Evolutionary conservation across 2,797 vertebrate genomes (phyloP), one percentile per base, ranked within the genome.

Genomic region (Gallirallus australis): DNA sequence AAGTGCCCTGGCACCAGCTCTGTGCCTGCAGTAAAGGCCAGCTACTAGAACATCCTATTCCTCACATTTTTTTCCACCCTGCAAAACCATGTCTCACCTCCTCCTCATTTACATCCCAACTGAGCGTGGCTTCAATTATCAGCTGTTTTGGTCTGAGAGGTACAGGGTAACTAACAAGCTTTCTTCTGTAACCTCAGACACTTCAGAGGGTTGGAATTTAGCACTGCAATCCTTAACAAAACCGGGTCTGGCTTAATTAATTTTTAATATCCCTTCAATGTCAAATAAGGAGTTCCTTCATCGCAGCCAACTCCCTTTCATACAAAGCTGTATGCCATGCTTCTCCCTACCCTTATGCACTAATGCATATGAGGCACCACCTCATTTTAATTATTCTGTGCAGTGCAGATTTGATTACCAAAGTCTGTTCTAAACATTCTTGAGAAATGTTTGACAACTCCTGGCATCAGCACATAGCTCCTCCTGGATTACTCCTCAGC

Each of bases 401-500:
- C 31, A 76, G 42, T 9, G 33, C 37, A 80, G 52, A 19, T 83
- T 33, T 54, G 40, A 35, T 60, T 40, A 76, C 53, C 45, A 66
- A 50, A 59, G 42, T 12, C 50, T 56, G 31, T 69, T 42, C 52
- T 30, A 35, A 7, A 28, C 35, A 42, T 42, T 30, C 61, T 63
- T 48, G 42, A 86, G 72, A 89, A 75, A 47, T 4, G 7, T 42
- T 64, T 42, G 75, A 42, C 6, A 15, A 86, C 56, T 83, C 47
- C 82, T 94, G 94, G 37, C 30, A 45, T 63, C 79, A 50, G 48
- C 72, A 61, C 75, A 28, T 11, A 45, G 64, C 4, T 94, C 37
- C 68, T 86, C 48, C 69, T 83, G 84, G 63, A 75, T 92, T 68
- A 78, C 33, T 94, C 52, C 64, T 94, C 90, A 82, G 84, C 77